Evolutionary conservation across 2,113 vertebrate species (phyloP).

Genomic region (Tragelaphus strepsiceros): DNA sequence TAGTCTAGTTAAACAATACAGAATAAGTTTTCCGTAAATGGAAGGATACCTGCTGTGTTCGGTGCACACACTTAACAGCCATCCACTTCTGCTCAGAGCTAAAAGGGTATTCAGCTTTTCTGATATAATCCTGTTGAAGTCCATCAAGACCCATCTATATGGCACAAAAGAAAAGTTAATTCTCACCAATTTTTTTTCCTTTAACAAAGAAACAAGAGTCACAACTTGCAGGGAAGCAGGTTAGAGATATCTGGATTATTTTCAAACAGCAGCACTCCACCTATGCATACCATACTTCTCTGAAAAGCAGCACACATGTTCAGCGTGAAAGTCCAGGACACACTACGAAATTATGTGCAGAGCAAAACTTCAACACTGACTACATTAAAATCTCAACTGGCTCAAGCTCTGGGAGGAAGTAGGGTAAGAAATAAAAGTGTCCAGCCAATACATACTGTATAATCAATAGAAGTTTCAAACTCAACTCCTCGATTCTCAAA

Average conservation of each 20-base stretch:
- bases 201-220: conserved; percentile 17
- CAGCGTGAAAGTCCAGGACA: background rate
- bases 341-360: background rate
- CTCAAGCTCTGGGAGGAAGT: background rate
- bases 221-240: background rate
- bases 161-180: conserved; percentile 39
- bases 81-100: conserved; percentile 98
- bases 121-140: conserved; percentile 91
- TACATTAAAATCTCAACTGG: background rate
- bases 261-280: background rate
- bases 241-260: background rate
- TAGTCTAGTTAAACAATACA: background rate
- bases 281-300: background rate
- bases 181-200: background rate
- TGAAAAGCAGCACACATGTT: background rate
- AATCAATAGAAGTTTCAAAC: background rate
- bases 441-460: background rate
- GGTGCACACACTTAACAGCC: conserved; percentile 94
- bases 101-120: conserved; percentile 94
- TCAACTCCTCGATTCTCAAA: background rate
- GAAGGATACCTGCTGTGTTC: conserved; percentile 88
- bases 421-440: background rate
- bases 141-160: conserved; percentile 93
- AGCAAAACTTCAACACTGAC: background rate
- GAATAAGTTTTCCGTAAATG: background rate